phyloP scores from a whole-genome alignment of 2,113 vertebrate species.

The Salvator merianae region DNA sequence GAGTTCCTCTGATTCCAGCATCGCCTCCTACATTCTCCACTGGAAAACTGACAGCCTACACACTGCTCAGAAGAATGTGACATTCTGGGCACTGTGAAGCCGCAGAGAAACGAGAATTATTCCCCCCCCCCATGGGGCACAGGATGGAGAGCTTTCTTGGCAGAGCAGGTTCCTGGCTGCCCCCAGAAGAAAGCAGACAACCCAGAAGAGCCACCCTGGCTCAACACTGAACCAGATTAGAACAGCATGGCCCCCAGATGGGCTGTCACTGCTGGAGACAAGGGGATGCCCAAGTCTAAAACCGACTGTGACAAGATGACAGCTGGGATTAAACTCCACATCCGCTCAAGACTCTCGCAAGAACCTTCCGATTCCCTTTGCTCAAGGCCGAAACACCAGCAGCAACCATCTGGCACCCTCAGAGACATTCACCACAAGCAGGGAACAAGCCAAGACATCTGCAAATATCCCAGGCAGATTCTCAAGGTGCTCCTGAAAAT shows the following conservation, averaged over 20 bases:
- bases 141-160: not conserved
- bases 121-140: too few species aligned
- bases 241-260: not conserved
- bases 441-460: too few species aligned
- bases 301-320: not conserved
- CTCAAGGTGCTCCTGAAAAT: too few species aligned
- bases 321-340: not conserved
- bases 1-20: too few species aligned
- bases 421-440: too few species aligned
- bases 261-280: not conserved
- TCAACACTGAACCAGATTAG: not conserved
- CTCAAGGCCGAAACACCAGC: not conserved
- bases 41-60: too few species aligned
- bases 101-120: not conserved
- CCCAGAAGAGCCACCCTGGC: not conserved
- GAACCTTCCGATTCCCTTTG: not conserved
- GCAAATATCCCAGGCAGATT: too few species aligned
- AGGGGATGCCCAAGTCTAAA: not conserved
- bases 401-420: not conserved
- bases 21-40: too few species aligned
- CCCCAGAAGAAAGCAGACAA: not conserved
- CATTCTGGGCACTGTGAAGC: not conserved
- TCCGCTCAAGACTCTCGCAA: not conserved
- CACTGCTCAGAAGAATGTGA: too few species aligned
- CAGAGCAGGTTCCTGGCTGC: not conserved